Base-by-base conservation (phyloP, 1,140 invertebrate species). In the Neotoxoptera formosana region DNA sequence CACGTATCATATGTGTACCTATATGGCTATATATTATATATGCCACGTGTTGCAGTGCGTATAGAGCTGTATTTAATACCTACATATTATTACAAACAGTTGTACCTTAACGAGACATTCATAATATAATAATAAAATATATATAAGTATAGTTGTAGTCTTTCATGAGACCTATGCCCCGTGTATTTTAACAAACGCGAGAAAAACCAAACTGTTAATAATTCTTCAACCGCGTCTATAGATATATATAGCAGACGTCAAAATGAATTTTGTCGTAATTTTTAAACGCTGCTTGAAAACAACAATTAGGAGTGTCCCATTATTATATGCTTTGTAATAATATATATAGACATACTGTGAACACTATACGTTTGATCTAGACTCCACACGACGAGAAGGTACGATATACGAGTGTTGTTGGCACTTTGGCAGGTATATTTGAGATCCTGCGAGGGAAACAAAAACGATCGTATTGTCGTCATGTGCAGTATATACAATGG, bases 181-280 rank as follows among this genome's bases (percentile, higher is more conserved):
- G 7, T 8, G 81, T 83, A 21, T 90, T 90, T 34, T 20, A 90
- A 90, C 45, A 89, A 89, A 89, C 47, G n/a, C 47, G n/a, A 90
- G n/a, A 56, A 90, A 89, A 53, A 56, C 56, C 23, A 89, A 56
- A 30, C 88, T 36, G 88, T 90, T 90, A 90, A 90, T 90, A 90
- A 90, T 53, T 34, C 48, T 90, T 36, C 20, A 23, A 56, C 51
- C n/a, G 88, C 20, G n/a, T 76, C 34, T 36, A 20, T 51, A 67
- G 30, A 11, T 76, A 67, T 7, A 30, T n/a, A 11, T 60, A n/a
- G 60, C 14, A 76, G 60, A n/a, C 60, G n/a, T 76, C 4, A 76
- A 76, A 76, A 76, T 76, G 3, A 0, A 76, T 76, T 76, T 76
- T 17, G 60, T 76, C 17, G 14, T 76, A 17, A 76, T 76, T 76